Percentiles rank a stretch among this genome's conserved stretches.
Conservation (phyloP, 2,888 invertebrate genomes). For the Lagria hirta region DNA sequence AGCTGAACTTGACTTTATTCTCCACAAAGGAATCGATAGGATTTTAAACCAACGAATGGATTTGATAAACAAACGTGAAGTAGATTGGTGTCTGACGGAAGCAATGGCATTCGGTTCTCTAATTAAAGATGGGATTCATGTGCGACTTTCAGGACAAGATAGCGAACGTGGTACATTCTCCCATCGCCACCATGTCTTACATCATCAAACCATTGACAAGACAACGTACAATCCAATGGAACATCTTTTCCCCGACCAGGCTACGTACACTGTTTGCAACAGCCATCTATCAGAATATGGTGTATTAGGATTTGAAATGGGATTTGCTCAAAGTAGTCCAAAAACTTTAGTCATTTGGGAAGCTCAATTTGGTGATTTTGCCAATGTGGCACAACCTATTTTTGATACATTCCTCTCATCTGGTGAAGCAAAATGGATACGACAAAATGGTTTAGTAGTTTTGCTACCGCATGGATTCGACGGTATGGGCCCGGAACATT, state of each 20-base stretch:
- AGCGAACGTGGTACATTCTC: slow-evolving; percentile 81
- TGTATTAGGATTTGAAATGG: slow-evolving; percentile 73
- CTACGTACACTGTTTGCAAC: slow-evolving; percentile 76
- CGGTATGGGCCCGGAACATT: slow-evolving; percentile 85
- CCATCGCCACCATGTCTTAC: slow-evolving; percentile 77
- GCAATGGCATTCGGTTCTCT: slow-evolving; percentile 76
- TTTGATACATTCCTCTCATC: slow-evolving; percentile 64
- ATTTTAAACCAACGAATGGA: slow-evolving; percentile 57
- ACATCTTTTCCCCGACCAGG: slow-evolving; percentile 71
- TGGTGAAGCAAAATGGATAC: slow-evolving; percentile 81
- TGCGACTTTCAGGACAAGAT: slow-evolving; percentile 76
- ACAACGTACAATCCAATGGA: slow-evolving; percentile 61
- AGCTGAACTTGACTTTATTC: slow-evolving; percentile 54
- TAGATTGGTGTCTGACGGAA: slow-evolving; percentile 84
- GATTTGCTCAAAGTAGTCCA: slow-evolving; percentile 78
- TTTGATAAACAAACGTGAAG: slow-evolving; percentile 60
- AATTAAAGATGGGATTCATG: slow-evolving; percentile 72
- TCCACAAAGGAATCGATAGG: slow-evolving; percentile 59
- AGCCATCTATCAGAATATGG: slow-evolving; percentile 66
- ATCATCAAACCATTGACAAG: slow-evolving; percentile 76
- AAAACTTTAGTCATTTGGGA: slow-evolving; percentile 77
- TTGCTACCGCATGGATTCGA: slow-evolving; percentile 83
- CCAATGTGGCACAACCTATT: slow-evolving; percentile 69
- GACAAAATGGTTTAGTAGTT: slow-evolving; percentile 77
- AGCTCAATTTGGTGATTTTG: slow-evolving; percentile 86